phyloP scores from a whole-genome alignment of 2,113 vertebrate genomes.

The Lampris megalopsis region DNA sequence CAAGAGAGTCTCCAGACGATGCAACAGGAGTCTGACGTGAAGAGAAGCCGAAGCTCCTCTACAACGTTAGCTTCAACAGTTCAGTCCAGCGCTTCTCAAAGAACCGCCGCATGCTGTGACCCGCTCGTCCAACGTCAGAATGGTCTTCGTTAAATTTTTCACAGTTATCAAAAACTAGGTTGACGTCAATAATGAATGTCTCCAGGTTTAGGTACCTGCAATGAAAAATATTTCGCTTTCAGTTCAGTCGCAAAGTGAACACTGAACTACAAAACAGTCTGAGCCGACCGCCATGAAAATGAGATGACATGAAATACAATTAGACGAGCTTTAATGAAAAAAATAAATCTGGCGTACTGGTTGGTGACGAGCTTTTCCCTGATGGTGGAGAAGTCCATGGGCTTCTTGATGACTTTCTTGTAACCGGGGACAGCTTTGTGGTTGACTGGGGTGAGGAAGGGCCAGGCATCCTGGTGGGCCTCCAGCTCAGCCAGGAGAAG shows the following conservation, averaged over 20 bases:
- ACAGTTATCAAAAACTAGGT: constrained; percentile 94
- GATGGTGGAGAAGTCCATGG: constrained; percentile 94
- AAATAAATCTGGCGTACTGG: constrained; percentile 84
- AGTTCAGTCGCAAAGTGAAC: background rate
- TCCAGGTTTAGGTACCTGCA: constrained; percentile 89
- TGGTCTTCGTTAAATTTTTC: constrained; percentile 94
- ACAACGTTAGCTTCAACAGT: constrained; percentile 86
- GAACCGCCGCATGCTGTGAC: constrained; percentile 91
- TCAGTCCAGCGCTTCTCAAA: constrained; percentile 93
- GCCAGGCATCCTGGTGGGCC: constrained; percentile 91
- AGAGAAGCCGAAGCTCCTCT: constrained; percentile 76
- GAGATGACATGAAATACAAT: background rate
- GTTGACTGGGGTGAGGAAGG: constrained; percentile 92
- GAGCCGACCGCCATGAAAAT: background rate
- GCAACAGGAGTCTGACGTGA: constrained; percentile 80
- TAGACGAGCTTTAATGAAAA: background rate
- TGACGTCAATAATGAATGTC: constrained; percentile 90
- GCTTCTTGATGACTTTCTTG: constrained; percentile 92
- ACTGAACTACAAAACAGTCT: background rate
- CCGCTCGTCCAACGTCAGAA: constrained; percentile 91
- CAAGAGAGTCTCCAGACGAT: constrained; percentile 56
- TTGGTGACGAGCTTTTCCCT: constrained; percentile 90
- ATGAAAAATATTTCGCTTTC: background rate
- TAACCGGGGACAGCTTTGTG: constrained; percentile 93
- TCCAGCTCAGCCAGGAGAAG: constrained; percentile 90